These are phyloP conservation scores for Zapornia atra DNA, from an alignment of 2,113 vertebrate genomes.

Conservation along the genomic window DNA sequence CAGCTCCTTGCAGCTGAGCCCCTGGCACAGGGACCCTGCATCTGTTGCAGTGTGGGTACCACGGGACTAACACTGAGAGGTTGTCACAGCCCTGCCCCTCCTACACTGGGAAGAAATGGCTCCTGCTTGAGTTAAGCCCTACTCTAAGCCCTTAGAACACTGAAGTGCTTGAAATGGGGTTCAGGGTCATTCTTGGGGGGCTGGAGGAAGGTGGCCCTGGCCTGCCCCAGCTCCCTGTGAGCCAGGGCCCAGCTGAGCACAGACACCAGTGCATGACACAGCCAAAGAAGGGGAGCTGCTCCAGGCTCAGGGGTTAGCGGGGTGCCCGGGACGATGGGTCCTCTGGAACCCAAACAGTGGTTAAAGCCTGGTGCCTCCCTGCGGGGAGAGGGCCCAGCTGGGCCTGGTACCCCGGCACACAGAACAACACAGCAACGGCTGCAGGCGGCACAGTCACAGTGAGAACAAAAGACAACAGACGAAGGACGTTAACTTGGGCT, in stretches of 20 bases:
- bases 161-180: neutral
- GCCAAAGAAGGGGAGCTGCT: fast-evolving
- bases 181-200: too few relatives aligned
- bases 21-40: too few relatives aligned
- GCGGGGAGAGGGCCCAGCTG: neutral
- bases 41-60: neutral
- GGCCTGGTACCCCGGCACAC: neutral
- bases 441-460: too few relatives aligned
- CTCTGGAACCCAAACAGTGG: neutral
- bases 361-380: neutral
- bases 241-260: fast-evolving
- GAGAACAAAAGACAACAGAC: too few relatives aligned
- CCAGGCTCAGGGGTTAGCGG: neutral
- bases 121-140: neutral
- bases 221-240: too few relatives aligned
- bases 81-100: neutral
- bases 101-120: fast-evolving
- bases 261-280: fast-evolving
- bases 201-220: neutral
- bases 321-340: fast-evolving
- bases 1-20: too few relatives aligned
- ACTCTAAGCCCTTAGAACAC: neutral
- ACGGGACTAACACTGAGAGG: fast-evolving
- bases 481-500: too few relatives aligned
- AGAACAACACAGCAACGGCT: too few relatives aligned